Conservation (phyloP, 2,113 vertebrate species). For the human (Homo sapiens) region DNA sequence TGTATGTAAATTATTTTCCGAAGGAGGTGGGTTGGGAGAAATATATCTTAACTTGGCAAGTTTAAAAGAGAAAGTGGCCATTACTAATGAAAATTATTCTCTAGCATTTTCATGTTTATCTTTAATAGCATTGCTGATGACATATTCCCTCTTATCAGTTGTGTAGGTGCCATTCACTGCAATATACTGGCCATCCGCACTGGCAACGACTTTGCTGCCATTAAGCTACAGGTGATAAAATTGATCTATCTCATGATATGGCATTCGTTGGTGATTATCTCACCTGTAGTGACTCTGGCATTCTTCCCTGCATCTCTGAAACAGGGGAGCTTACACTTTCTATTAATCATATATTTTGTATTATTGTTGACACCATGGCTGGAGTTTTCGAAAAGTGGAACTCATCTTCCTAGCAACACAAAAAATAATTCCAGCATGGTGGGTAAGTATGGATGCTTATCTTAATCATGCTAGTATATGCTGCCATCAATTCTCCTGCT, state of each 20-base stretch:
- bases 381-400: slow-evolving; percentile 89
- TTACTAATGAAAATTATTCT: not conserved
- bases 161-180: slow-evolving; percentile 91
- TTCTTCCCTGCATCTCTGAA: slow-evolving; percentile 92
- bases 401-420: slow-evolving; percentile 84
- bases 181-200: slow-evolving; percentile 92
- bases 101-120: slow-evolving; percentile 40
- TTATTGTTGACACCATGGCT: slow-evolving; percentile 92
- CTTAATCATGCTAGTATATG: slow-evolving; percentile 74
- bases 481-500: slow-evolving; percentile 95
- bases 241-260: slow-evolving; percentile 91
- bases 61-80: not conserved
- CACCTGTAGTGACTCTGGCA: slow-evolving; percentile 87
- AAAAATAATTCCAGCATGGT: slow-evolving; percentile 91
- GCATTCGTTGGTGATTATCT: slow-evolving; percentile 92
- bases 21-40: too few relatives aligned
- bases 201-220: slow-evolving; percentile 91
- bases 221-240: slow-evolving; percentile 83
- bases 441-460: slow-evolving; percentile 88
- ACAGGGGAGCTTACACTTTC: slow-evolving; percentile 87
- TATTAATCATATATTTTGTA: slow-evolving; percentile 85
- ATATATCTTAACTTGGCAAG: not conserved
- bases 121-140: slow-evolving; percentile 88
- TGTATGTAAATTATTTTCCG: not conserved
- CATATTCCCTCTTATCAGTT: slow-evolving; percentile 89